Evolutionary conservation across 2,113 vertebrate genomes (phyloP), one percentile per base, ranked within the genome.

Genomic region (Oryzias javanicus): DNA sequence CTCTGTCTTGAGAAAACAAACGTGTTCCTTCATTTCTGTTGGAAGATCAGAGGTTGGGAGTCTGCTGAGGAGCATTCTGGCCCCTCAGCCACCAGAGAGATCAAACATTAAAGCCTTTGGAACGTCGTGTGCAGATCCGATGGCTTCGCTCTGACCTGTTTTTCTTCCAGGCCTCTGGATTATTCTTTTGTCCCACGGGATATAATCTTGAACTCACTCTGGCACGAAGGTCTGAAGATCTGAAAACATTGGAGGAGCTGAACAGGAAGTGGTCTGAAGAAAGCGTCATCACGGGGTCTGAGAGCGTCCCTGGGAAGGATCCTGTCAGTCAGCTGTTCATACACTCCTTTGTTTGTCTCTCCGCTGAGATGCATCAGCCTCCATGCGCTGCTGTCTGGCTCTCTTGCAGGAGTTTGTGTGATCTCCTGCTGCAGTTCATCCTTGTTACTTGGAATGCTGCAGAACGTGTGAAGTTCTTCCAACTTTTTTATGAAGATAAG

Each of bases 231-330:
- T 49, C 49, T 0, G n/a, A 67, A 49, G 67, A 83, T 66, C 55
- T 58, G 59, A 73, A 74, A 79, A 78, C 72, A 67, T 76, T 50
- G n/a, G 55, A 59, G 64, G 63, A 79, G 25, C 45, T 24, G 65
- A 65, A 63, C 86, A 89, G 89, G 90, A 91, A 89, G 88, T 70
- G 85, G 77, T 85, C 78, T 74, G 70, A 35, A 22, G 78, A 76
- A 46, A 57, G 60, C 42, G 50, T 77, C 52, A 66, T 79, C 78
- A 69, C 17, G 4, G 61, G 76, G 74, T 79, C 72, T 60, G 54
- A 77, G 51, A 61, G 59, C 76, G 75, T 84, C 76, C 86, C 74
- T 90, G 84, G 80, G 89, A 91, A 88, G 86, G 17, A 64, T 60
- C 49, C 78, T 50, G 42, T 61, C 72, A 75, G 72, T 83, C 85